Conservation (phyloP, 1,140 invertebrate genomes). For the Philaenus spumarius region DNA sequence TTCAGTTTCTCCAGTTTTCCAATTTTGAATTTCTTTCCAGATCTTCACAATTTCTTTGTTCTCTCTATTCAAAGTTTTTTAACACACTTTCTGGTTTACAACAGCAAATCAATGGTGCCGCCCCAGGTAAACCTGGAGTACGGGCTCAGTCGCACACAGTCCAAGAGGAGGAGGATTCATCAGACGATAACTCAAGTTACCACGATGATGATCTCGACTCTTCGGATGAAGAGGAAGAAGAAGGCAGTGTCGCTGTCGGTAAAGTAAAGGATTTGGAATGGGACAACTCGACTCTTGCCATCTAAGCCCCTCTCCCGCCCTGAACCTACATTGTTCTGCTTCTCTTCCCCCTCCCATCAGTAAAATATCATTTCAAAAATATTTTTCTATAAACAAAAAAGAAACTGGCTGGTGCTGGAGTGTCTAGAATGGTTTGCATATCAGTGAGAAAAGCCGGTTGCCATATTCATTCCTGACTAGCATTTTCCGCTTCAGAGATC, state of each 20-base stretch:
- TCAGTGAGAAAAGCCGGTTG: too few relatives aligned
- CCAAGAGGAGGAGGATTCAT: slow-evolving; percentile 51
- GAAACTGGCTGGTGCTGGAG: too few relatives aligned
- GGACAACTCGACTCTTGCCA: slow-evolving; percentile 55
- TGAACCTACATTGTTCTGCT: background rate
- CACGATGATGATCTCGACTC: slow-evolving; percentile 44
- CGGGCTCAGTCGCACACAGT: slow-evolving; percentile 35
- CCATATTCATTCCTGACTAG: too few relatives aligned
- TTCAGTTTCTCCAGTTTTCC: too few relatives aligned
- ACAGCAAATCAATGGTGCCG: slow-evolving; percentile 15
- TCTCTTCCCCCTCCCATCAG: background rate
- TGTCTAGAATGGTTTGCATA: too few relatives aligned
- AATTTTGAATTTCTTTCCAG: too few relatives aligned
- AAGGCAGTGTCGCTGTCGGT: slow-evolving; percentile 37
- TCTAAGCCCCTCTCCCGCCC: slow-evolving; percentile 40
- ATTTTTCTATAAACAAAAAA: too few relatives aligned
- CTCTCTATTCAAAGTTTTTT: too few relatives aligned
- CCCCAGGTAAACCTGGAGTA: slow-evolving; percentile 24
- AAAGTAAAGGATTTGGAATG: slow-evolving; percentile 48
- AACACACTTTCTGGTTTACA: too few relatives aligned
- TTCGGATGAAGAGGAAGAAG: slow-evolving; percentile 48
- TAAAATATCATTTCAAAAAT: too few relatives aligned
- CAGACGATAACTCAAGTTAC: slow-evolving; percentile 47
- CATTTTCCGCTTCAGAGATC: too few relatives aligned
- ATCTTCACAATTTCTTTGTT: too few relatives aligned